Base-by-base conservation (phyloP, 1,140 invertebrate genomes). In the Lysiphlebus fabarum region DNA sequence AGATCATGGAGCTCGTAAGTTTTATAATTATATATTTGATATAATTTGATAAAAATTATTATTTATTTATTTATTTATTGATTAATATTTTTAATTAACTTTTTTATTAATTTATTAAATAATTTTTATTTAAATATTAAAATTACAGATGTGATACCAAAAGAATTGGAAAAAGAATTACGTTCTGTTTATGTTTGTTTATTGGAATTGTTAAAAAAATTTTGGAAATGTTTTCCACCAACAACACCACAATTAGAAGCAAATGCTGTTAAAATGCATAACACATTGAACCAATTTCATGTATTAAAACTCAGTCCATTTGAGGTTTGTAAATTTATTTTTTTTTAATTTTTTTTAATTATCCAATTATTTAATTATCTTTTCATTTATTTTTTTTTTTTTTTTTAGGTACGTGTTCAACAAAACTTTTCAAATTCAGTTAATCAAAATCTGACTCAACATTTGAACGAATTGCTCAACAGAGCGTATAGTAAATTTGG, bases 141-240 rank as follows among this genome's bases (percentile, higher is more conserved):
- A 44, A 41, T 60, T 62, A 64, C 71, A 91, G 90, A 93, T 81
- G 77, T 90, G 65, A 87, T 95, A 63, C 89, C 91, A 37, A 72
- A 82, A 40, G 90, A 95, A 69, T 83, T 95, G 56, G 90, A 93
- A 72, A 84, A 85, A 42, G 94, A 97, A 70, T 80, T 97, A 9
- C 83, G 88, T 45, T 85, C 88, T 59, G 79, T 95, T 37, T 97
- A 97, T 79, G 82, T 89, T 10, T 91, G 91, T 11, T 81, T 91
- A 3, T 87, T 90, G 63, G 95, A 98, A 81, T 79, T 98, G 45
- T 76, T 98, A 7, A 85, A 90, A 58, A 93, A 97, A 78, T 95
- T 98, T 79, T 98, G 95, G 95, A 83, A 86, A 34, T 92, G 92
- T 75, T 96, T 98, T 80, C 95, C 95, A 49, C 88, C 90, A 9